Conservation (phyloP, 2,113 vertebrate species). For the Phodopus roborovskii region DNA sequence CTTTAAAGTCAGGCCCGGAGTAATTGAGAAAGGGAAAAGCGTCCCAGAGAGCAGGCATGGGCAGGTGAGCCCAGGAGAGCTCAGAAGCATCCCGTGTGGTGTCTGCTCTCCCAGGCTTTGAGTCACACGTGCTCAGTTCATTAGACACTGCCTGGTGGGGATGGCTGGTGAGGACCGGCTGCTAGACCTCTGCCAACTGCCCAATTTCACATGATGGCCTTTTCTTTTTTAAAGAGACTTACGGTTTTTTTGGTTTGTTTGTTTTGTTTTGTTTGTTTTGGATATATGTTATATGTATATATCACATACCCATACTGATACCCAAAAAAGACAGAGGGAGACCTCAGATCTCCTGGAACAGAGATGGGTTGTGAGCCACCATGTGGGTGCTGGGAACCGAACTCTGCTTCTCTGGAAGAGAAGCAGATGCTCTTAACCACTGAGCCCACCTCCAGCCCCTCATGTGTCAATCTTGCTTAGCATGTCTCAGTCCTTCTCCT, state of each 20-base stretch:
- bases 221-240: neutral
- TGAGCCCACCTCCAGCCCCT: neutral
- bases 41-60: neutral
- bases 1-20: neutral
- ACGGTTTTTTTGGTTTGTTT: no score
- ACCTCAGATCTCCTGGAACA: neutral
- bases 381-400: neutral
- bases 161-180: accelerated
- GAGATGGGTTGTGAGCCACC: no score
- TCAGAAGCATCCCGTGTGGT: neutral
- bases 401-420: neutral
- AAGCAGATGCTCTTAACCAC: neutral
- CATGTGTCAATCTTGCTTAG: neutral
- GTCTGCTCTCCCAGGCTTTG: neutral
- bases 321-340: neutral
- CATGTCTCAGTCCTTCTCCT: neutral
- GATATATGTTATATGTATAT: neutral
- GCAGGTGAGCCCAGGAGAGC: neutral
- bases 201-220: neutral
- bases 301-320: no score
- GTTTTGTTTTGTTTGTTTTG: no score
- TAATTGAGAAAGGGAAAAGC: neutral
- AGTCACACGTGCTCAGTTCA: neutral
- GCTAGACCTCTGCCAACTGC: neutral
- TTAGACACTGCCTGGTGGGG: neutral